Evolutionary conservation across 2,113 vertebrate species (phyloP).

Genomic region (Copsychus sechellarum): DNA sequence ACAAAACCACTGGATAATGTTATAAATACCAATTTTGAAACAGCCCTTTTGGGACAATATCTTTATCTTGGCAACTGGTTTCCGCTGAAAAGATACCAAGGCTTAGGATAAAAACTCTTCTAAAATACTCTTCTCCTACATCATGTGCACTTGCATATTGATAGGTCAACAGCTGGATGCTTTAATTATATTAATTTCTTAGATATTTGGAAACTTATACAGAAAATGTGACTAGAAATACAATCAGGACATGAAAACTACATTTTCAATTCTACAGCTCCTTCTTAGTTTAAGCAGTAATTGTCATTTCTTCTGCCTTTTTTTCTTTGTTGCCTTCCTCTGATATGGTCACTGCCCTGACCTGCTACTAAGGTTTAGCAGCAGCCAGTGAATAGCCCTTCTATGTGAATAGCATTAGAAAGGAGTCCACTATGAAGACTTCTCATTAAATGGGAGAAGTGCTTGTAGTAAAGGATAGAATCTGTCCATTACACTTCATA

Average conservation of each 20-base stretch:
- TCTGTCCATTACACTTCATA: neutral
- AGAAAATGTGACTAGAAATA: neutral
- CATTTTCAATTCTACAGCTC: neutral
- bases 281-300: neutral
- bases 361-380: neutral
- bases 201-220: neutral
- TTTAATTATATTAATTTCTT: neutral
- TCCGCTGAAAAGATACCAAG: neutral
- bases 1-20: slow-evolving; percentile 68
- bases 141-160: neutral
- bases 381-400: neutral
- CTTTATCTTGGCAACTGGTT: slow-evolving; percentile 47
- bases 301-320: neutral
- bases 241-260: neutral
- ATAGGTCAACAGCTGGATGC: neutral
- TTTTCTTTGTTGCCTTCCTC: neutral
- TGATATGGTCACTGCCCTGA: neutral
- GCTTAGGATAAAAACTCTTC: neutral
- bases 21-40: slow-evolving; percentile 64
- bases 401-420: neutral
- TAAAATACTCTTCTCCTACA: neutral
- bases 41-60: slow-evolving; percentile 35
- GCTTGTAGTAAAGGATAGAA: neutral
- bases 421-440: neutral
- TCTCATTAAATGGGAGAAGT: neutral